Evolutionary conservation across 2,113 vertebrate genomes (phyloP), one percentile per base, ranked within the genome.

Genomic region (Perccottus glenii): DNA sequence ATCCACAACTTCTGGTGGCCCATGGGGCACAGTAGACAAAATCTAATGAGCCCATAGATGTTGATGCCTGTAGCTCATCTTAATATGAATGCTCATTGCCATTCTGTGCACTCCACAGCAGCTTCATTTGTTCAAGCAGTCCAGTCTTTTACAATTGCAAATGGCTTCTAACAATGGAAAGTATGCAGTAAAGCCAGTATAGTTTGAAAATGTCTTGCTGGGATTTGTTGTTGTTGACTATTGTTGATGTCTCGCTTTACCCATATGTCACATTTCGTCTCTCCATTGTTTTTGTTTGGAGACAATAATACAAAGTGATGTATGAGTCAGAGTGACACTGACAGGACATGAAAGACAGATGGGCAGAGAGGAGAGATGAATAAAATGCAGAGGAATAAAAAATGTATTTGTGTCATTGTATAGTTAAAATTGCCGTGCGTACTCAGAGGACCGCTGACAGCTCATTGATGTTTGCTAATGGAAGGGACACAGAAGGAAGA

Each of bases 391-490:
- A 35, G 14, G 46, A 47, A 63, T 45, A 42, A 64, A 44, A 62
- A 58, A 75, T 58, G 53, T 45, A 75, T 60, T 53, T 32, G 47
- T 73, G 62, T 56, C 62, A 64, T 49, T 61, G 15, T 27, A 58
- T 57, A 72, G 72, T 36, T 73, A 38, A 51, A 64, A 78, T 52
- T 68, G 55, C 46, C 61, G 70, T 69, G 60, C 14, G 19, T 50
- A 64, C 15, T 6, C 9, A 9, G 27, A 58, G 46, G 56, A 60
- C 47, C 50, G 59, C 70, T 40, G 59, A 19, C 32, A 52, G 60
- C 12, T 59, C 52, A 63, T 33, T 60, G 59, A 56, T 49, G 48
- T 53, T 56, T 16, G 35, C 42, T 55, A 61, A 71, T 58, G 56
- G 58, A 70, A 15, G 60, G 35, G 5, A 11, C 9, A n/a, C 38